Evolutionary conservation across 2,797 vertebrate genomes (phyloP).

Genomic region (Antennarius maculatus): DNA sequence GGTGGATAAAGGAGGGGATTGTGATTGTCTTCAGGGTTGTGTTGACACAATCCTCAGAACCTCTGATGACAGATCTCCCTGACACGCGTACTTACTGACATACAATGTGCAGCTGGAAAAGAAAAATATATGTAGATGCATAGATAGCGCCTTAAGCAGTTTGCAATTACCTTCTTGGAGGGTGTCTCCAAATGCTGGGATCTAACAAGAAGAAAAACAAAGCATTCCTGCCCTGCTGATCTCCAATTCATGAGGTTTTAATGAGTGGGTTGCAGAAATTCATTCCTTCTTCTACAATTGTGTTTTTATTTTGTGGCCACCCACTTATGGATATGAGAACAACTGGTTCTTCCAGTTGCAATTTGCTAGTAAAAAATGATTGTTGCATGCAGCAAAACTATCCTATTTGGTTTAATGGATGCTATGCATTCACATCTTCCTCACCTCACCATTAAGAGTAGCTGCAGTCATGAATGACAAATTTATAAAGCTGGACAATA

Average conservation of each 20-base stretch:
- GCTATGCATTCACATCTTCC: neutral
- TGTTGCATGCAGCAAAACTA: slow-evolving; percentile 19
- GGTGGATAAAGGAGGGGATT: slow-evolving; percentile 16
- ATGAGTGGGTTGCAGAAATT: neutral
- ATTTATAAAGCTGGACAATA: neutral
- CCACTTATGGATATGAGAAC: slow-evolving; percentile 14
- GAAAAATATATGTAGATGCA: slow-evolving; percentile 11
- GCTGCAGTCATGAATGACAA: neutral
- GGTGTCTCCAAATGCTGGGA: slow-evolving; percentile 21
- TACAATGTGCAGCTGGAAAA: slow-evolving; percentile 25
- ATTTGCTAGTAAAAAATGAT: slow-evolving; percentile 18
- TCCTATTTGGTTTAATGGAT: neutral
- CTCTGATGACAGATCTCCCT: slow-evolving; percentile 57
- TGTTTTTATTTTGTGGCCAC: slow-evolving; percentile 36
- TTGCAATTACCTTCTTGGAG: slow-evolving; percentile 22
- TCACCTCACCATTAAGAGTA: no score
- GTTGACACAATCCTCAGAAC: slow-evolving; percentile 44
- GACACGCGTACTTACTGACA: slow-evolving; percentile 65
- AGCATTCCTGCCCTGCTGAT: neutral
- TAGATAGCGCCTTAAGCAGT: slow-evolving; percentile 20
- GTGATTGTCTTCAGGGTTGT: slow-evolving; percentile 48
- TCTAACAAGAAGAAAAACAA: slow-evolving; percentile 8
- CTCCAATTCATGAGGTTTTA: neutral
- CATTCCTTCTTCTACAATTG: neutral
- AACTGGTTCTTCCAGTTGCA: slow-evolving; percentile 22